Evolutionary conservation across 2,797 vertebrate species (phyloP).

Genomic region (Hirundo rustica): DNA sequence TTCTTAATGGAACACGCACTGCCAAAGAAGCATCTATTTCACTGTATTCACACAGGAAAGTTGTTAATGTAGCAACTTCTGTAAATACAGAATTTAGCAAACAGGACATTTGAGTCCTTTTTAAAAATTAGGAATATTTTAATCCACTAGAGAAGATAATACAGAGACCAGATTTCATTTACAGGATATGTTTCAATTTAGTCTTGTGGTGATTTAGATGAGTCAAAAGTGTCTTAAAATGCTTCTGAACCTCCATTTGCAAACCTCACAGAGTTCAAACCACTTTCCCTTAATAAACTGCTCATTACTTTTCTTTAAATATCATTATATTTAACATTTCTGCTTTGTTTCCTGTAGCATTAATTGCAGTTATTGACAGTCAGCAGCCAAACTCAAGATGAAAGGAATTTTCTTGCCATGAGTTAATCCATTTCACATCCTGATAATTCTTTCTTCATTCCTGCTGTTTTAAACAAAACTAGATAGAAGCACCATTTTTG

Average conservation of each 20-base stretch:
- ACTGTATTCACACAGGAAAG: neutral
- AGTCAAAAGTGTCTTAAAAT: conserved; percentile 9
- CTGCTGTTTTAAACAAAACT: conserved; percentile 40
- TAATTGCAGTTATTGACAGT: conserved; percentile 44
- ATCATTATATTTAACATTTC: conserved; percentile 41
- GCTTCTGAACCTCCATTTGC: conserved; percentile 27
- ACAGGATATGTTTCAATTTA: conserved; percentile 19
- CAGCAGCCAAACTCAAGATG: conserved; percentile 26
- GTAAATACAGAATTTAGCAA: neutral
- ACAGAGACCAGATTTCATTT: conserved; percentile 2
- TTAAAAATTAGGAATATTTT: neutral
- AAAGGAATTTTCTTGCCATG: conserved; percentile 44
- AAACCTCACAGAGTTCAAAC: conserved; percentile 31
- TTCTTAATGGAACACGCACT: neutral
- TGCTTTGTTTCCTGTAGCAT: conserved; percentile 53
- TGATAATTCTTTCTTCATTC: conserved; percentile 26
- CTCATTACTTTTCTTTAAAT: conserved; percentile 51
- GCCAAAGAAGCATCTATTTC: neutral
- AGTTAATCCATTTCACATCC: conserved; percentile 25
- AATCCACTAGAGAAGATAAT: neutral
- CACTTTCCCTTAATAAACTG: conserved; percentile 42
- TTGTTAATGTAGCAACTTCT: neutral
- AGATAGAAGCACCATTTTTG: conserved; percentile 18
- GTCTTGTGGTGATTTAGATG: neutral
- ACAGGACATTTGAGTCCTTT: neutral